Evolutionary conservation across 2,113 vertebrate genomes (phyloP), one percentile per base, ranked within the genome.

Genomic region (Dipodomys ordii): DNA sequence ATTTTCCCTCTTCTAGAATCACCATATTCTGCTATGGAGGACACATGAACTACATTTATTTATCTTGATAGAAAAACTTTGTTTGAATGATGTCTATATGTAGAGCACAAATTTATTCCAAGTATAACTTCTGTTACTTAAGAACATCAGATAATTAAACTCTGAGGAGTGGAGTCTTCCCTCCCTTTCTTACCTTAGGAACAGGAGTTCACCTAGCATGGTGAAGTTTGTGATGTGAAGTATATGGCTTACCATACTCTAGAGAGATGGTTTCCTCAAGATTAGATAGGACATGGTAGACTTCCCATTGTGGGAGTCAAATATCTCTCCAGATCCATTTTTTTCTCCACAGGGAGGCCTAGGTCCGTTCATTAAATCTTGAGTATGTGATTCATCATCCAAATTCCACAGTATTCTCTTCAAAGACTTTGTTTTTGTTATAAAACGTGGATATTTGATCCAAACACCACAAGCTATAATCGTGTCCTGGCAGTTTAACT

Each of bases 21-120:
- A 27, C 57, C 28, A 0, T 35, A 10, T 35, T 80, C 22, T 53
- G 9, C 53, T 83, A 0, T 8, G n/a, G 53, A 87, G 84, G 23
- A 16, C 57, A 94, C n/a, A 81, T 13, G 6, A 69, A 65, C 64
- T 65, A 62, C 30, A 65, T 78, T 32, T 72, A n/a, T 67, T 53
- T 16, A 1, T 69, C 39, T 69, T 25, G 15, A 8, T 53, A 82
- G 81, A 78, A 90, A 88, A 81, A 71, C 9, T 83, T 53, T 74
- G 18, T 7, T 60, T 87, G 65, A 39, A 10, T 60, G 18, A 8
- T 83, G 80, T 69, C 18, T 57, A n/a, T 64, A n/a, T 78, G 44
- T 73, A 57, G 88, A 94, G n/a, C 35, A 49, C 80, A n/a, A 65
- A 3, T 83, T 94, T 94, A 87, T 72, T 71, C 65, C 90, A 30